These are phyloP conservation scores for Antheraea pernyi DNA, from an alignment of 1,140 invertebrate genomes.

Conservation along the genomic window DNA sequence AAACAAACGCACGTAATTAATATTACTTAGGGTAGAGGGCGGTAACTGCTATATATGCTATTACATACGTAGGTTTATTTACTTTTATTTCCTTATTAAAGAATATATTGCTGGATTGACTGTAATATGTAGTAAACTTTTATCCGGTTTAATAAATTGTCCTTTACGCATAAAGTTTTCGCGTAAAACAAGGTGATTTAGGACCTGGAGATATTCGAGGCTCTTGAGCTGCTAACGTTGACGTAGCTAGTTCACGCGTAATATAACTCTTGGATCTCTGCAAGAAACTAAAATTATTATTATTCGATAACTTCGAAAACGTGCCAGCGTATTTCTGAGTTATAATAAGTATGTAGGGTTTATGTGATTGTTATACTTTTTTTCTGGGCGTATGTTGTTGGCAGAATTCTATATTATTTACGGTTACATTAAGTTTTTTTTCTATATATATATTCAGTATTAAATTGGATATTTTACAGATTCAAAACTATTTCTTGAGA, in stretches of 20 bases:
- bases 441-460: too few species aligned
- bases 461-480: too few species aligned
- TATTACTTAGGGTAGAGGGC: too few species aligned
- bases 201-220: conserved; percentile 17
- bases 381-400: too few species aligned
- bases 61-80: conserved; percentile 7
- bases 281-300: conserved; percentile 7
- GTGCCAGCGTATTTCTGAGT: not conserved
- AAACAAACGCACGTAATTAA: too few species aligned
- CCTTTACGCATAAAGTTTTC: conserved; percentile 27
- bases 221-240: conserved; percentile 6
- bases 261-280: conserved; percentile 7
- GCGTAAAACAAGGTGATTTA: conserved; percentile 32
- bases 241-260: conserved; percentile 13
- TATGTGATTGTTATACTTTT: too few species aligned
- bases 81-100: conserved; percentile 9
- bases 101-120: conserved; percentile 20
- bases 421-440: too few species aligned
- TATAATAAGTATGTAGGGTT: not conserved
- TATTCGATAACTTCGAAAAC: not conserved
- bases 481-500: too few species aligned
- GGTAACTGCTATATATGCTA: too few species aligned
- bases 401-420: too few species aligned
- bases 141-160: conserved; percentile 24
- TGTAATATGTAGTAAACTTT: conserved; percentile 21